Base-by-base conservation (phyloP, 1,140 invertebrate genomes). In the Drosophila asahinai region DNA sequence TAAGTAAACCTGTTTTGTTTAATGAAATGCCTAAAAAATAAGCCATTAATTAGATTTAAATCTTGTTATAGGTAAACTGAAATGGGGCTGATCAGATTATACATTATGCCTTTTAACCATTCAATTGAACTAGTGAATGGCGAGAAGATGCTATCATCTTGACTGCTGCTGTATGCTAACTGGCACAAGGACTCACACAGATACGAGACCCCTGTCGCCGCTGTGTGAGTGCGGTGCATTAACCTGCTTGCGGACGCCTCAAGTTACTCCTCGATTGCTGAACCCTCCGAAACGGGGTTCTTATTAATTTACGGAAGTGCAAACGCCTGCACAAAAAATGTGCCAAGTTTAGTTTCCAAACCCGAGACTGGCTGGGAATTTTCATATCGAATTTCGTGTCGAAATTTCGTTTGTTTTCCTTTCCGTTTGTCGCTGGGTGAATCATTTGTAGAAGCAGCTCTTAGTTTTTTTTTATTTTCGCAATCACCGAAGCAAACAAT, bases 401-500 rank as follows among this genome's bases (percentile, higher is more conserved):
- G 66, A 71, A 72, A 72, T 72, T 47, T 80, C 54, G 59, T 67
- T 54, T 54, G 66, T 63, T 51, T 33, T 74, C 27, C 27, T 14
- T 76, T 63, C 22, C 51, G 58, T 51, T 71, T 65, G 54, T 66
- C 62, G 45, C 63, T 75, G 43, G 19, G 54, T 74, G 72, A 49
- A 65, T 71, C 48, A 63, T 64, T 76, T 59, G 63, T 55, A 51
- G 51, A 45, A 38, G 55, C n/a, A 15, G 30, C 38, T 38, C 22
- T 38, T 71, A 54, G 60, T 52, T 66, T 80, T 19, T 60, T 63
- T 65, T 65, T 40, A 61, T 86, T 89, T 87, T 87, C 84, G 84
- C 84, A 87, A 87, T 89, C 84, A 63, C 62, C 80, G 80, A 87
- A 87, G 76, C 77, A 79, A 83, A 81, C 78, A 86, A 72, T 89